Evolutionary conservation across 2,113 vertebrate genomes (phyloP).

Genomic region (Pluvianellus socialis): DNA sequence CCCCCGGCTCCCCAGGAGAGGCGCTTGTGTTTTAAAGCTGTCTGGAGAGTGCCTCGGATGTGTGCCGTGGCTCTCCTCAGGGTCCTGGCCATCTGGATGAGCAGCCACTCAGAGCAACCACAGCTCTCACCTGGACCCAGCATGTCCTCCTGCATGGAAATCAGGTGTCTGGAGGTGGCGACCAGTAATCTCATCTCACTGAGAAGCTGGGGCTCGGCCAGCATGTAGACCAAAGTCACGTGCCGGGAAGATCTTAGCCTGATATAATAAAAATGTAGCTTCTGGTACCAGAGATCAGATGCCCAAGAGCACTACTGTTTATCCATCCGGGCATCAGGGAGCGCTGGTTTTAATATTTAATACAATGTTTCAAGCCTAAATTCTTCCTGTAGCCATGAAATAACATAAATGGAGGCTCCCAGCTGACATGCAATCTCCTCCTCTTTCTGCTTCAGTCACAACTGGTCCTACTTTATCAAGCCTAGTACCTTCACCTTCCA

Average conservation of each 20-base stretch:
- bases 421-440: not conserved
- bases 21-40: not conserved
- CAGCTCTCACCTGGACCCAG: not conserved
- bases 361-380: not conserved
- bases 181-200: not conserved
- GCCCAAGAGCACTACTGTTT: not conserved
- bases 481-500: not conserved
- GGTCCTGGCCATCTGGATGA: fast-evolving
- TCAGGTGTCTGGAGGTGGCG: not conserved
- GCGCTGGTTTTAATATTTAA: not conserved
- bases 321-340: not conserved
- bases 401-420: not conserved
- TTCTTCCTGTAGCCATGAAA: not conserved
- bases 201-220: not conserved
- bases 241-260: not conserved
- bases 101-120: not conserved
- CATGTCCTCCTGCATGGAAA: not conserved
- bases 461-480: not conserved
- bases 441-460: not conserved
- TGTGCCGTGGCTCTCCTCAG: not conserved
- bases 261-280: not conserved
- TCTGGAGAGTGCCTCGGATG: not conserved
- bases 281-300: not conserved
- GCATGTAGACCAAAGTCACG: not conserved
- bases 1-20: not conserved